phyloP scores from a whole-genome alignment of 2,888 invertebrate species.

The Allygus modestus region DNA sequence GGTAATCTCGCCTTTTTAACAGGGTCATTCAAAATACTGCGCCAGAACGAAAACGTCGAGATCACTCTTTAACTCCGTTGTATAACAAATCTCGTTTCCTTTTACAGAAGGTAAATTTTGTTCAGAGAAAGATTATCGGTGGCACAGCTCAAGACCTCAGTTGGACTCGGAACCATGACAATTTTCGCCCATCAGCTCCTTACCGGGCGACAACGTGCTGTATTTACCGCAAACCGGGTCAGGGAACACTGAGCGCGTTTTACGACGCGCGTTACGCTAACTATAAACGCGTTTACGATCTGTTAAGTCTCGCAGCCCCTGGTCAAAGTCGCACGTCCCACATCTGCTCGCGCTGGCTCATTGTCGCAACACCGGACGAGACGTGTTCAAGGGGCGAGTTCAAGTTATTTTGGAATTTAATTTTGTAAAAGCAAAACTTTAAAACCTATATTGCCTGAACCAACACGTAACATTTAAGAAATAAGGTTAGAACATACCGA shows the following conservation, averaged over 20 bases:
- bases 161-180: background rate
- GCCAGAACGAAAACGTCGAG: too few species aligned
- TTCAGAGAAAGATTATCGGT: too few species aligned
- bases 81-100: background rate
- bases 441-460: too few species aligned
- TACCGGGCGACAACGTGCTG: slow-evolving; percentile 16
- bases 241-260: slow-evolving; percentile 14
- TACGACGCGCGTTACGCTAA: slow-evolving; percentile 20
- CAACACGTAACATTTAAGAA: too few species aligned
- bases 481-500: too few species aligned
- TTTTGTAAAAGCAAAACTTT: too few species aligned
- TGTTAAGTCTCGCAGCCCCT: slow-evolving; percentile 27
- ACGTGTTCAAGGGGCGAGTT: too few species aligned
- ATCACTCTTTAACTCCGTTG: too few species aligned
- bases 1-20: too few species aligned
- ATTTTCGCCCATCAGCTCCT: slow-evolving; percentile 30
- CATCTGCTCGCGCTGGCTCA: background rate
- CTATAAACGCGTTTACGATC: slow-evolving; percentile 36
- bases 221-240: slow-evolving; percentile 37
- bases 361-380: background rate
- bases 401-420: too few species aligned
- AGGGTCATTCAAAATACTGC: too few species aligned
- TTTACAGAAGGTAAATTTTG: slow-evolving; percentile 1
- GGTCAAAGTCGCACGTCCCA: slow-evolving; percentile 22
- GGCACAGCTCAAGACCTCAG: background rate